phyloP scores from a whole-genome alignment of 2,888 invertebrate species.

The Leptopilina syphax region DNA sequence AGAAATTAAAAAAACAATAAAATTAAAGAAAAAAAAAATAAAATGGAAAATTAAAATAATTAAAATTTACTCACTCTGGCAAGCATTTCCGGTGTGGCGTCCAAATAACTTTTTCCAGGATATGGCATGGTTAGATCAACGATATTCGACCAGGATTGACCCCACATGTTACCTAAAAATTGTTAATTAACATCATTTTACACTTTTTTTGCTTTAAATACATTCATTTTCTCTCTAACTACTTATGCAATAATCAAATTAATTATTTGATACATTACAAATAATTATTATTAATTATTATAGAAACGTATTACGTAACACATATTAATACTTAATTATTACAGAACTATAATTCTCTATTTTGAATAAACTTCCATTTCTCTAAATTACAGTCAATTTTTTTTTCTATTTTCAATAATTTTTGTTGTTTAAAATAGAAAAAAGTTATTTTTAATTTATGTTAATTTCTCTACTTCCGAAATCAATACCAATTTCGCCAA shows the following conservation, averaged over 20 bases:
- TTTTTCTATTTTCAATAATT: too few relatives aligned
- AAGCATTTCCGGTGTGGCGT: conserved; percentile 90
- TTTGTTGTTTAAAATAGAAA: too few relatives aligned
- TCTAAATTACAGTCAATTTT: too few relatives aligned
- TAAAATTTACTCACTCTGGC: conserved; percentile 80
- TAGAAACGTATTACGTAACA: too few relatives aligned
- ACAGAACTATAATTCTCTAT: too few relatives aligned
- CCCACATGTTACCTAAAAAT: conserved; percentile 89
- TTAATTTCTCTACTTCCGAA: conserved; percentile 11
- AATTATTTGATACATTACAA: too few relatives aligned
- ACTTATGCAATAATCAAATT: too few relatives aligned
- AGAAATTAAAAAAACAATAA: too few relatives aligned
- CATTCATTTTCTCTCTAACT: background rate
- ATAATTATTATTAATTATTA: too few relatives aligned
- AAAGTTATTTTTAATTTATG: background rate
- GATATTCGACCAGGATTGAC: conserved; percentile 90
- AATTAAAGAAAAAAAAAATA: background rate
- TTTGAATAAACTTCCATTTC: too few relatives aligned
- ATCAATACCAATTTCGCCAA: background rate
- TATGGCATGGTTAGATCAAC: conserved; percentile 90
- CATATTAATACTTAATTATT: too few relatives aligned
- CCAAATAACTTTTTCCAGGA: conserved; percentile 89
- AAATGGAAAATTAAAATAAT: background rate
- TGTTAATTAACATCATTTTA: conserved; percentile 22
- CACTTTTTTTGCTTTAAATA: too few relatives aligned